These are phyloP conservation scores for Propithecus perrieri DNA, from an alignment of 2,797 vertebrate species.

Conservation along the genomic window DNA sequence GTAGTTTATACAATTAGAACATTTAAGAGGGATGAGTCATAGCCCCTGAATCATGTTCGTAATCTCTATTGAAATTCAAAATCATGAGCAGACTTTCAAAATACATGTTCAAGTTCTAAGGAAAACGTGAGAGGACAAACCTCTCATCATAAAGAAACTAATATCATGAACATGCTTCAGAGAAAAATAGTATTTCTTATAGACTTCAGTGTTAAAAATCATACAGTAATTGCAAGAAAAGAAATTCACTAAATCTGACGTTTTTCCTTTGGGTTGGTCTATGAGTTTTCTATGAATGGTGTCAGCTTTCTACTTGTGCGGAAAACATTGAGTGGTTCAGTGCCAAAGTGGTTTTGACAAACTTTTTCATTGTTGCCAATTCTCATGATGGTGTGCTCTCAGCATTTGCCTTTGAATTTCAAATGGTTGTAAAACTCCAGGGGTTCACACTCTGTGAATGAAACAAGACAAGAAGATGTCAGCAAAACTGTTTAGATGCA, in stretches of 20 bases:
- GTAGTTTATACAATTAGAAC: slow-evolving; percentile 43
- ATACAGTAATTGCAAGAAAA: not conserved
- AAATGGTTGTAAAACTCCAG: slow-evolving; percentile 60
- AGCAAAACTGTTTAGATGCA: slow-evolving; percentile 56
- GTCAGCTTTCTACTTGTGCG: slow-evolving; percentile 40
- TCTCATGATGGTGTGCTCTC: slow-evolving; percentile 33
- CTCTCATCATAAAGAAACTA: not conserved
- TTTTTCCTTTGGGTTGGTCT: slow-evolving; percentile 27
- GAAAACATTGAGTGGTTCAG: slow-evolving; percentile 43
- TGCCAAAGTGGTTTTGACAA: slow-evolving; percentile 75
- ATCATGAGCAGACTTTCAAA: not conserved
- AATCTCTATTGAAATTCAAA: slow-evolving; percentile 49
- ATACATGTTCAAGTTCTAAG: not conserved
- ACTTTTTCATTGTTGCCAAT: slow-evolving; percentile 62
- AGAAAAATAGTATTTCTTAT: not conserved
- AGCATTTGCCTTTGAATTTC: slow-evolving; percentile 63
- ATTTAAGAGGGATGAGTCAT: slow-evolving; percentile 50
- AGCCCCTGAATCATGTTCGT: slow-evolving; percentile 42
- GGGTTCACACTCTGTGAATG: slow-evolving; percentile 66
- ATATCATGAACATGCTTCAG: not conserved
- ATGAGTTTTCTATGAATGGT: slow-evolving; percentile 32
- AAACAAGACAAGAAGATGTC: slow-evolving; percentile 63
- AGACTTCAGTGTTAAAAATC: not conserved
- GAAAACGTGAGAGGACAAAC: not conserved
- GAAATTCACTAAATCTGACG: slow-evolving; percentile 25